These are phyloP conservation scores for Psammodynastes pulverulentus DNA, from an alignment of 2,113 vertebrate genomes.

Conservation along the genomic window DNA sequence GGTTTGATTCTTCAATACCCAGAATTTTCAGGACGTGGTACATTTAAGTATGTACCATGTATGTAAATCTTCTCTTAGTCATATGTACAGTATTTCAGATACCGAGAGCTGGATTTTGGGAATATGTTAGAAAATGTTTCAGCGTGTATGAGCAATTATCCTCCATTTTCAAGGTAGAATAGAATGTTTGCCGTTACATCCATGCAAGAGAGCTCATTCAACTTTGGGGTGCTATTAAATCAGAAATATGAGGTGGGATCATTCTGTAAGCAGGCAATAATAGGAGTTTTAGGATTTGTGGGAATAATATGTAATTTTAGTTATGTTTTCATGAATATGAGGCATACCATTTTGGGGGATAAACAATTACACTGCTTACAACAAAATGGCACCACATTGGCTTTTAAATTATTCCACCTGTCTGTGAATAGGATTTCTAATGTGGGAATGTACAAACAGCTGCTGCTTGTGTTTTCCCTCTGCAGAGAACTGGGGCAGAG, in stretches of 20 bases:
- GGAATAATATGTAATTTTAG: constrained; percentile 74
- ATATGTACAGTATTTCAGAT: background rate
- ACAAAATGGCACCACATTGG: constrained; percentile 74
- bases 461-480: constrained; percentile 70
- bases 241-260: constrained; percentile 48
- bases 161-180: constrained; percentile 48
- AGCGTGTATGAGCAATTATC: constrained; percentile 1
- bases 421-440: constrained; percentile 73
- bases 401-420: constrained; percentile 79
- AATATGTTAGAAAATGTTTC: constrained; percentile 35
- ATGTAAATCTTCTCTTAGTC: background rate
- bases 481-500: constrained; percentile 67
- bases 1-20: background rate
- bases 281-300: constrained; percentile 63
- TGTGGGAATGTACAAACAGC: constrained; percentile 71
- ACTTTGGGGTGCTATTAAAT: constrained; percentile 40
- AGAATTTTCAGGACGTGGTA: background rate
- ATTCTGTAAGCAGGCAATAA: constrained; percentile 66
- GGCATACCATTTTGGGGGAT: constrained; percentile 58
- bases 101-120: constrained; percentile 52
- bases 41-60: background rate
- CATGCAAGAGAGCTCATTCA: constrained; percentile 55
- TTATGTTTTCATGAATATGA: constrained; percentile 75
- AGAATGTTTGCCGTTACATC: constrained; percentile 29
- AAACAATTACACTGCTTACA: constrained; percentile 76